Base-by-base conservation (phyloP, 2,797 vertebrate species). In the Tragopan temminckii region DNA sequence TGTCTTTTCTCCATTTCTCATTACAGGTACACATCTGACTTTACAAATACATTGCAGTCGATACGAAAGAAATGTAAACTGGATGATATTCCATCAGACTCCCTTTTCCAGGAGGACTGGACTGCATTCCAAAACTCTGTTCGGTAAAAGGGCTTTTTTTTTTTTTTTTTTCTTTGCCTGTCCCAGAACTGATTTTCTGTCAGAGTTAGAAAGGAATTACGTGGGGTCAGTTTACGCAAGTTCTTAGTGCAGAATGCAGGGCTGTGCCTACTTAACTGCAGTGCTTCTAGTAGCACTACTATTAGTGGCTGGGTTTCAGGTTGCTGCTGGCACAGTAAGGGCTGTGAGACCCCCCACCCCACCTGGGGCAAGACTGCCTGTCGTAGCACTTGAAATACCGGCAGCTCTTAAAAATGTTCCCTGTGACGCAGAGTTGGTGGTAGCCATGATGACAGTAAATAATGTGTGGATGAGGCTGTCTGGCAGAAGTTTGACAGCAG, bases 31-130 rank as follows among this genome's bases (percentile, higher is more conserved):
- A 98, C 98, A 42, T 99, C 99, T 0, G 99, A 99, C 97, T 99
- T 99, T 75, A 99, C 98, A 45, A 98, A 97, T 29, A 98, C 99
- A 0, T 97, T 99, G 72, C 99, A 99, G 96, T 99, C 99, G 0
- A 98, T 99, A 94, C 97, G 98, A n/a, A 99, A 98, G 98, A 99
- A 99, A 67, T 99, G 98, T 88, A 98, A 96, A 62, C 96, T 99
- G 89, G 99, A 99, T 68, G 99, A 99, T n/a, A 96, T 97, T 6
- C 95, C 97, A 4, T 97, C 97, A 48, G 98, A 98, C 25, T 97
- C 98, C 9, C 97, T 96, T n/a, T 99, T 99, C 96, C 99, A 98
- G 76, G 99, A 99, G 94, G 99, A 99, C 95, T 99, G 99, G 99
- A 98, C 99, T 0, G 98, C 99, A 18, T 99, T 99, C 95, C 99